A percentile compares a stretch with the other conserved stretches of the same genome.
These are phyloP conservation scores for Diachasma alloeum DNA, from an alignment of 1,140 invertebrate genomes.

Conservation along the genomic window DNA sequence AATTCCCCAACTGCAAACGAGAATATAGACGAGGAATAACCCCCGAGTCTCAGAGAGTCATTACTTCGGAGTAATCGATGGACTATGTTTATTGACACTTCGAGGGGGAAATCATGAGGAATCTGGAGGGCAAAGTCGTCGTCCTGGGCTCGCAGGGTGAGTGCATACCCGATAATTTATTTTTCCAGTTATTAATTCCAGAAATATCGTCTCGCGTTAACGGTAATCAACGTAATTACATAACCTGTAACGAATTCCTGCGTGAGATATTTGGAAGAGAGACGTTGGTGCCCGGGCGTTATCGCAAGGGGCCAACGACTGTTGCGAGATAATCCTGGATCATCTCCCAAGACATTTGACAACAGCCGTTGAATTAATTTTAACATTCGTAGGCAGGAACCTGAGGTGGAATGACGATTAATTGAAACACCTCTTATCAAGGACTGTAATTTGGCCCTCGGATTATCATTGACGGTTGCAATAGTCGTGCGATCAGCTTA, in stretches of 20 bases:
- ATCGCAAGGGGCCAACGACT: neutral
- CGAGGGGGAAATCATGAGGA: constrained; percentile 64
- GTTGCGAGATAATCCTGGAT: neutral
- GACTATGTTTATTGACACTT: constrained; percentile 15
- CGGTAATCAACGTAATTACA: neutral
- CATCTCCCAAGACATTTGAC: constrained; percentile 15
- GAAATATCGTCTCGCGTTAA: too few relatives aligned
- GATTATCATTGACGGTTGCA: too few relatives aligned
- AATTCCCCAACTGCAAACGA: neutral
- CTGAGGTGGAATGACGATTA: too few relatives aligned
- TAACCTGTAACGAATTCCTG: constrained; percentile 1
- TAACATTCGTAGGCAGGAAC: too few relatives aligned
- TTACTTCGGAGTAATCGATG: neutral
- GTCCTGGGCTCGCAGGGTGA: constrained; percentile 83
- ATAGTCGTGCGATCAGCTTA: too few relatives aligned
- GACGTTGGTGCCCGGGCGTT: neutral
- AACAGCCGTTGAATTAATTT: constrained; percentile 21
- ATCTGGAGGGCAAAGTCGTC: constrained; percentile 83
- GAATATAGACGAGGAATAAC: neutral
- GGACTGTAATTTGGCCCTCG: too few relatives aligned
- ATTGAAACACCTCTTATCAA: too few relatives aligned
- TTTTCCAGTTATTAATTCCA: neutral
- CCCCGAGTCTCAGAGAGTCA: neutral
- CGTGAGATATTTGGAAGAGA: neutral
- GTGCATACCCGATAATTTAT: constrained; percentile 21